A percentile compares a stretch with the other conserved stretches of the same genome.
These are phyloP conservation scores for Leistus spinibarbis DNA, from an alignment of 2,888 invertebrate species.

Conservation along the genomic window DNA sequence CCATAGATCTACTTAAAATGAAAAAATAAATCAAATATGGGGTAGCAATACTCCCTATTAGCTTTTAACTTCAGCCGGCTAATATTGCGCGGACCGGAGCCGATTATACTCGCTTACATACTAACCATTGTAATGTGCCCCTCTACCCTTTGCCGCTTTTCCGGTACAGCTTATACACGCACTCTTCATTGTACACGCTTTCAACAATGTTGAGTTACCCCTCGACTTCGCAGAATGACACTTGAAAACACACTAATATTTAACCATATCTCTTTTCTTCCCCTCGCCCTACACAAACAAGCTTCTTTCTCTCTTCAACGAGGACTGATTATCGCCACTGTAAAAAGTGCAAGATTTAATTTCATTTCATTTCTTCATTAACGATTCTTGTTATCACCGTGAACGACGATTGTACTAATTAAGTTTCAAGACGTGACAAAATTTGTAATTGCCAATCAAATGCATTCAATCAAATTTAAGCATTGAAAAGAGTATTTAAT, in stretches of 20 bases:
- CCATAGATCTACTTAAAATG: background rate
- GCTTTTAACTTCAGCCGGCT: background rate
- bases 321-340: constrained; percentile 1
- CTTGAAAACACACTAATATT: constrained; percentile 19
- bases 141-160: constrained; percentile 41
- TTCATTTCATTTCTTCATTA: constrained; percentile 35
- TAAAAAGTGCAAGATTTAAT: constrained; percentile 29
- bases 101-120: constrained; percentile 46
- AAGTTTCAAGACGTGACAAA: background rate
- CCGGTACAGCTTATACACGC: constrained; percentile 25
- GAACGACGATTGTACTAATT: background rate
- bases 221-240: background rate
- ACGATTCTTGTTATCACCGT: background rate
- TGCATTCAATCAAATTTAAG: no score
- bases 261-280: background rate
- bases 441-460: background rate
- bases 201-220: background rate
- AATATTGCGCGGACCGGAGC: constrained; percentile 29
- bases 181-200: background rate
- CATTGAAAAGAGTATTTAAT: no score
- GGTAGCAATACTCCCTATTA: background rate
- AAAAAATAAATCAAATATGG: background rate
- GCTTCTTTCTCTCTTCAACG: background rate
- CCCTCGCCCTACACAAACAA: background rate
- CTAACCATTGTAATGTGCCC: constrained; percentile 43